Evolutionary conservation across 2,113 vertebrate species (phyloP), one percentile per base, ranked within the genome.

Genomic region (Ranitomeya imitator): DNA sequence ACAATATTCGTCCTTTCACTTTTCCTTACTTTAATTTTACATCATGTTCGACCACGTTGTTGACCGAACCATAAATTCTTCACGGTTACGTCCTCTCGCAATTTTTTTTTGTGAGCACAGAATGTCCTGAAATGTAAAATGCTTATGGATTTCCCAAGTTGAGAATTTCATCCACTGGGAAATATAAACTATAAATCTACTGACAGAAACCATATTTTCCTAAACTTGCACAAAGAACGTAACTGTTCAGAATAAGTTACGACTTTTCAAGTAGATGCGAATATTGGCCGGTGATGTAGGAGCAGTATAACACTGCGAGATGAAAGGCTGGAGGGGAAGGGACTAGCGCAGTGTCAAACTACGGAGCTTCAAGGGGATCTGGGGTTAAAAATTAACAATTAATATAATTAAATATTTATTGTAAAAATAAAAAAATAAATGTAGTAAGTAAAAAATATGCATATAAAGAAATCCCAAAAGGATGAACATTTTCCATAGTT

Each of bases 161-260:
- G 76, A 37, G 55, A 67, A 89, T 91, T 90, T 81, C 0, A 57
- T 90, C 91, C 90, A 55, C 79, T 51, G 90, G 84, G 82, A 89
- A 90, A 86, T 86, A 0, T 89, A 1, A 71, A 19, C 59, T 85
- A 90, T 76, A 87, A 82, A 87, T 82, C 77, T 80, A 18, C 37
- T 87, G 78, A 73, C 79, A 60, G 65, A 31, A 82, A 81, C 67
- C 61, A 73, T 69, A 87, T 74, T 87, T 81, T 45, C 78, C 31
- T 59, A 87, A 87, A 81, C 71, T 69, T 51, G 16, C 52, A 73
- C 78, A 60, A 80, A 81, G 54, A 23, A 79, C 76, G 54, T 14
- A 31, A 67, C 59, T 67, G 26, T 78, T 78, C 31, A 60, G 54
- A 86, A 77, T 86, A 86, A 86, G n/a, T 86, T 63, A 86, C 26